Conservation (phyloP, 1,140 invertebrate genomes). For the Thaumetopoea pityocampa region DNA sequence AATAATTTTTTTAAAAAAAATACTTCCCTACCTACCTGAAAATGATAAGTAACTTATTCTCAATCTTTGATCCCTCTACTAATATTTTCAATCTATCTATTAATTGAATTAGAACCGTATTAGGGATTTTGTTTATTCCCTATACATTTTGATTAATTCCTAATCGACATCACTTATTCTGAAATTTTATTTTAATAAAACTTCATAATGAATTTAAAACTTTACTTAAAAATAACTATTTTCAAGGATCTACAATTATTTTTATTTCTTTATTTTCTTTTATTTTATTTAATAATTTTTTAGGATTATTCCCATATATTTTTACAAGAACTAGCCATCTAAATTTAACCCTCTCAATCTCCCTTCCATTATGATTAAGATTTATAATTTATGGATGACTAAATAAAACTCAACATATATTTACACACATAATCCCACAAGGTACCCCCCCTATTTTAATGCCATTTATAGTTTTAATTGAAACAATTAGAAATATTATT, state of each 20-base stretch:
- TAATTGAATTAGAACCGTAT: slow-evolving; percentile 76
- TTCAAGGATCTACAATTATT: slow-evolving; percentile 68
- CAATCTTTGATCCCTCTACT: slow-evolving; percentile 71
- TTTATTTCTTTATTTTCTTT: slow-evolving; percentile 76
- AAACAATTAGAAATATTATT: slow-evolving; percentile 78
- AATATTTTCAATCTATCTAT: slow-evolving; percentile 54
- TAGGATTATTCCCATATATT: slow-evolving; percentile 82
- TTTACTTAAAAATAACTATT: slow-evolving; percentile 51
- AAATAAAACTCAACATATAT: not conserved
- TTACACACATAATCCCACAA: slow-evolving; percentile 1
- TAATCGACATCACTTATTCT: too few relatives aligned
- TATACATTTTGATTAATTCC: not conserved
- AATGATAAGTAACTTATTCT: slow-evolving; percentile 78
- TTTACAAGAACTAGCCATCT: slow-evolving; percentile 80
- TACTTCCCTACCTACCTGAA: too few relatives aligned
- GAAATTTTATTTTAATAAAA: slow-evolving; percentile 63
- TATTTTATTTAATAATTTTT: slow-evolving; percentile 79
- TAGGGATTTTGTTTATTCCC: slow-evolving; percentile 17
- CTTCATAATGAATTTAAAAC: slow-evolving; percentile 75
- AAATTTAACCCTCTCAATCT: slow-evolving; percentile 73
- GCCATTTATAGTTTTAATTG: slow-evolving; percentile 76
- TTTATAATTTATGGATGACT: too few relatives aligned
- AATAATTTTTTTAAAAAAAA: slow-evolving; percentile 52
- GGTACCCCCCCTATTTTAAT: slow-evolving; percentile 49
- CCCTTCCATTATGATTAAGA: slow-evolving; percentile 78